phyloP scores from a whole-genome alignment of 2,797 vertebrate genomes.

The Cuniculus paca region DNA sequence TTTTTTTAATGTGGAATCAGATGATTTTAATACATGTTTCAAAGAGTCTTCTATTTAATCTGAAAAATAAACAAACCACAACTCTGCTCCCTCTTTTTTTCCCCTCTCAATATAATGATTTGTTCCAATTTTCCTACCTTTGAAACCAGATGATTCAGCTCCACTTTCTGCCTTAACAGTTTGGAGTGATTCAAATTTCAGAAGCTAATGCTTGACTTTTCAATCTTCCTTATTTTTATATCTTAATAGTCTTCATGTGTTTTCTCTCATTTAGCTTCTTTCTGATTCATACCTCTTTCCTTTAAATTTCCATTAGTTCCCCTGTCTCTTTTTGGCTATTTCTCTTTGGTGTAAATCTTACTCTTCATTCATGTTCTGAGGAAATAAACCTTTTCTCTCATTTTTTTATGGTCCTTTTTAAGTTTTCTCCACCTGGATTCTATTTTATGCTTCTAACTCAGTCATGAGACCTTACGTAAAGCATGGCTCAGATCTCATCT shows the following conservation, averaged over 20 bases:
- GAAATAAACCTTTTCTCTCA: not conserved
- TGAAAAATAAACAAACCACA: conserved; percentile 79
- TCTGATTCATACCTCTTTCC: conserved; percentile 14
- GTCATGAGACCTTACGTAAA: conserved; percentile 10
- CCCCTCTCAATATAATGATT: conserved; percentile 68
- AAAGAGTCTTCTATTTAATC: conserved; percentile 64
- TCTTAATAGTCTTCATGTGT: conserved; percentile 44
- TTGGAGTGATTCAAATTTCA: conserved; percentile 64
- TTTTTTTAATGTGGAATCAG: conserved; percentile 71
- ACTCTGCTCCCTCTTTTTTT: conserved; percentile 58
- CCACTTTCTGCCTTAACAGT: conserved; percentile 42
- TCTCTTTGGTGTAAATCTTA: not conserved
- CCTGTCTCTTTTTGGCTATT: not conserved
- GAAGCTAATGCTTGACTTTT: conserved; percentile 34
- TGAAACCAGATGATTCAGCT: conserved; percentile 73
- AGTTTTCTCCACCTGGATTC: not conserved
- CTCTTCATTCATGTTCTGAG: not conserved
- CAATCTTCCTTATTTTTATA: conserved; percentile 57
- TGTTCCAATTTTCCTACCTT: conserved; percentile 82
- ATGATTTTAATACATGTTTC: conserved; percentile 78
- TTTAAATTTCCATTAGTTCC: not conserved
- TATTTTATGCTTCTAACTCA: not conserved
- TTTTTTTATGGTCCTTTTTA: not conserved
- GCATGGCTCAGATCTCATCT: not conserved
- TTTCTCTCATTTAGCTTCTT: conserved; percentile 47